Conservation (phyloP, 2,113 vertebrate genomes). For the Ictalurus furcatus region DNA sequence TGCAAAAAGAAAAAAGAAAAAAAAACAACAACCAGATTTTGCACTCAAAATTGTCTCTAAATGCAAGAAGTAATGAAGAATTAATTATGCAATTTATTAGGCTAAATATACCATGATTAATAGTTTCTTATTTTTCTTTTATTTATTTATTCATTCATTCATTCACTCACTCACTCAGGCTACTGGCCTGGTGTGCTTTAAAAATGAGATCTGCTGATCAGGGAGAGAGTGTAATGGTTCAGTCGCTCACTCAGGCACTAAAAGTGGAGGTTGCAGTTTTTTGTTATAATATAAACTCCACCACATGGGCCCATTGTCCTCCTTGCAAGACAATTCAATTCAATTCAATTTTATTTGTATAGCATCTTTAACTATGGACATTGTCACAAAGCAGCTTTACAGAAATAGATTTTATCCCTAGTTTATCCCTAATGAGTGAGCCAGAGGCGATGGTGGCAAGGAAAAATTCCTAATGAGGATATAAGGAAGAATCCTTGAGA, state of each 20-base stretch:
- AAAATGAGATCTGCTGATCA: neutral
- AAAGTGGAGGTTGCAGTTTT: neutral
- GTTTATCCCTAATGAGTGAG: too few species aligned
- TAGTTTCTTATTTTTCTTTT: neutral
- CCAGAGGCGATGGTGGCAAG: too few species aligned
- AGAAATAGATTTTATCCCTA: too few species aligned
- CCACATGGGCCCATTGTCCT: neutral
- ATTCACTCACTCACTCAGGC: neutral
- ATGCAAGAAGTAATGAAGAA: neutral
- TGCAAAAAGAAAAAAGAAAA: too few species aligned
- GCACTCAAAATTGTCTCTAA: slow-evolving; percentile 44
- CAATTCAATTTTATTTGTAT: too few species aligned
- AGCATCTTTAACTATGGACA: too few species aligned
- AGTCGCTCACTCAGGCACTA: neutral
- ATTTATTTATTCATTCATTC: neutral
- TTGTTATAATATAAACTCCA: neutral
- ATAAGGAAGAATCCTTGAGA: too few species aligned
- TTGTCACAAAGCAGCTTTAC: too few species aligned
- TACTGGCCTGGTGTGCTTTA: neutral
- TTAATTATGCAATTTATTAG: neutral
- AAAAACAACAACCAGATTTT: too few species aligned
- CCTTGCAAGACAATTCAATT: neutral
- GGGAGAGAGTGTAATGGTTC: neutral
- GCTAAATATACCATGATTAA: neutral
- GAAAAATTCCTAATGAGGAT: too few species aligned